Conservation (phyloP, 2,113 vertebrate species). For the Tetraodon nigroviridis region DNA sequence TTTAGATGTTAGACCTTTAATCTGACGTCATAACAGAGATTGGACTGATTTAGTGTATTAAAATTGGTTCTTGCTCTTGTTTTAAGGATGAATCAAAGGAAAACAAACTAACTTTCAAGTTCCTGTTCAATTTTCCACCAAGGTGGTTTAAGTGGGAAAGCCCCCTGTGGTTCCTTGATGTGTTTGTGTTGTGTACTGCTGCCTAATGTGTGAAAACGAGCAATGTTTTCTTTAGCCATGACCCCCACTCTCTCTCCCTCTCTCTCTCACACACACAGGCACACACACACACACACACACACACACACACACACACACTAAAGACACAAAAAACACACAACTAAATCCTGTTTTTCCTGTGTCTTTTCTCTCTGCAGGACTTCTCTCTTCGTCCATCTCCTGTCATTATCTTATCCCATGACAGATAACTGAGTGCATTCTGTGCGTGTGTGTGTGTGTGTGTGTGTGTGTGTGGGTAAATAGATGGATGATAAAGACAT, state of each 20-base stretch:
- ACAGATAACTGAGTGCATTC: conserved; percentile 39
- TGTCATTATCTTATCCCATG: conserved; percentile 51
- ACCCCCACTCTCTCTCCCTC: conserved; percentile 27
- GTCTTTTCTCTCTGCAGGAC: conserved; percentile 44
- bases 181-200: conserved; percentile 16
- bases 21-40: neutral
- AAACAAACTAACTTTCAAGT: neutral
- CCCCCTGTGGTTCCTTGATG: conserved; percentile 6
- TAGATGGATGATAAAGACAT: conserved; percentile 32
- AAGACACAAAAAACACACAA: too few relatives aligned
- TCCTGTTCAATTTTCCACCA: conserved; percentile 6
- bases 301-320: conserved; percentile 1
- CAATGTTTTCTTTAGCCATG: conserved; percentile 42
- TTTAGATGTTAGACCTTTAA: conserved; percentile 13
- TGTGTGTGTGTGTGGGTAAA: neutral
- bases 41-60: neutral
- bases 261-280: conserved; percentile 10
- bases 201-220: conserved; percentile 54
- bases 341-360: conserved; percentile 16
- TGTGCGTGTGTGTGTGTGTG: conserved; percentile 1
- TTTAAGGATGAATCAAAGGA: neutral
- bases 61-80: neutral
- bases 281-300: conserved; percentile 5
- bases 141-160: conserved; percentile 27
- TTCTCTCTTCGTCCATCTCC: conserved; percentile 38